phyloP scores from a whole-genome alignment of 2,888 invertebrate species.

The Vanessa cardui region DNA sequence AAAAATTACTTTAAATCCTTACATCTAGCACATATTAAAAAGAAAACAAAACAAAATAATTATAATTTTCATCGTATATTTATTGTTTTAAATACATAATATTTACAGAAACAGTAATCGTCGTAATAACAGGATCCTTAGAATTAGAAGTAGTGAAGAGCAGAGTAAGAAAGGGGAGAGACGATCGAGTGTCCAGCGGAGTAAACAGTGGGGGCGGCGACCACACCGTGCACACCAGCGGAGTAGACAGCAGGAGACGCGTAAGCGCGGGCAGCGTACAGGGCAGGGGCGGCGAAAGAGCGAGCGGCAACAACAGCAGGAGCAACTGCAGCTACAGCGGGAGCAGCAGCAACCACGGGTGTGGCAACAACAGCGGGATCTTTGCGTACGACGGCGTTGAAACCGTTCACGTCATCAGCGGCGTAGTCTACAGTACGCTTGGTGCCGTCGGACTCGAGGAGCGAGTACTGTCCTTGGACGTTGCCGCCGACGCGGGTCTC shows the following conservation, averaged over 20 bases:
- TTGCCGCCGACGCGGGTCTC: conserved; percentile 85
- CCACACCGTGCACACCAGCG: conserved; percentile 24
- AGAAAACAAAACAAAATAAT: neutral
- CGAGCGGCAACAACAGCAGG: conserved; percentile 51
- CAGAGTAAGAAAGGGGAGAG: conserved; percentile 13
- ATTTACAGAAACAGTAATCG: conserved; percentile 14
- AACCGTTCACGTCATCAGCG: conserved; percentile 71
- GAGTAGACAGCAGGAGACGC: conserved; percentile 44
- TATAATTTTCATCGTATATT: conserved; percentile 1
- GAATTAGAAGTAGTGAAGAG: conserved; percentile 15
- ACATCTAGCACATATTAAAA: neutral
- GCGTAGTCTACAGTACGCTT: conserved; percentile 85
- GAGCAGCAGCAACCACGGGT: conserved; percentile 49
- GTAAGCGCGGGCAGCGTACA: conserved; percentile 32
- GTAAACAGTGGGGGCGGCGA: conserved; percentile 41
- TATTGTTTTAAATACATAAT: conserved; percentile 19
- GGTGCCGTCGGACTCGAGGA: conserved; percentile 84
- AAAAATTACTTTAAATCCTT: too few species aligned
- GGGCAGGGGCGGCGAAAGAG: conserved; percentile 47
- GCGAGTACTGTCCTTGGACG: conserved; percentile 81
- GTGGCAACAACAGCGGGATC: conserved; percentile 65
- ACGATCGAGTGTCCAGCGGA: conserved; percentile 19
- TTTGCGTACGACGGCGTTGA: conserved; percentile 82
- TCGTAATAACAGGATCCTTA: neutral
- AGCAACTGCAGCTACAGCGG: conserved; percentile 46